Conservation (phyloP, 2,888 invertebrate species). For the Eilema griseolum region DNA sequence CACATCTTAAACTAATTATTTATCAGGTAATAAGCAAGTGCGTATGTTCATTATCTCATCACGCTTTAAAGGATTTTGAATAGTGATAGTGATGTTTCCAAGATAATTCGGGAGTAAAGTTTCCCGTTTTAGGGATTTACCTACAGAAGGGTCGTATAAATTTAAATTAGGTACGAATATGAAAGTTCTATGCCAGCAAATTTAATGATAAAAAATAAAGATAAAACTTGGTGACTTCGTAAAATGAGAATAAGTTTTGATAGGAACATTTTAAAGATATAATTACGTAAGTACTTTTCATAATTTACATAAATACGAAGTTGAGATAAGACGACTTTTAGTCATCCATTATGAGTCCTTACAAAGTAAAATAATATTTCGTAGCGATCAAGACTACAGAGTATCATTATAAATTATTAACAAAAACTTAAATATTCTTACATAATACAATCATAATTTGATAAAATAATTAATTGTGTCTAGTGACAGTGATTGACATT, state of each 20-base stretch:
- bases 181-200: not conserved
- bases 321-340: constrained; percentile 25
- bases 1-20: too few species aligned
- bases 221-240: constrained; percentile 11
- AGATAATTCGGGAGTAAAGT: too few species aligned
- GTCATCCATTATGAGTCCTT: constrained; percentile 23
- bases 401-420: not conserved
- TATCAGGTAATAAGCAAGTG: too few species aligned
- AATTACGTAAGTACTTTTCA: not conserved
- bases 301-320: constrained; percentile 29
- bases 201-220: constrained; percentile 7
- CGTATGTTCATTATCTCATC: too few species aligned
- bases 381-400: not conserved
- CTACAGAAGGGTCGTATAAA: not conserved
- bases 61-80: too few species aligned
- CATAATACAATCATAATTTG: not conserved
- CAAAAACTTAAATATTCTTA: not conserved
- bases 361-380: constrained; percentile 3
- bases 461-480: not conserved
- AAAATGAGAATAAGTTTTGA: constrained; percentile 29
- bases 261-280: constrained; percentile 3
- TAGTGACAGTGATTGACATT: too few species aligned
- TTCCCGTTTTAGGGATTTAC: not conserved
- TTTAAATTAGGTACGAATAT: not conserved
- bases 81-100: too few species aligned